phyloP scores from a whole-genome alignment of 2,797 vertebrate genomes.

The Serranus cabrilla region DNA sequence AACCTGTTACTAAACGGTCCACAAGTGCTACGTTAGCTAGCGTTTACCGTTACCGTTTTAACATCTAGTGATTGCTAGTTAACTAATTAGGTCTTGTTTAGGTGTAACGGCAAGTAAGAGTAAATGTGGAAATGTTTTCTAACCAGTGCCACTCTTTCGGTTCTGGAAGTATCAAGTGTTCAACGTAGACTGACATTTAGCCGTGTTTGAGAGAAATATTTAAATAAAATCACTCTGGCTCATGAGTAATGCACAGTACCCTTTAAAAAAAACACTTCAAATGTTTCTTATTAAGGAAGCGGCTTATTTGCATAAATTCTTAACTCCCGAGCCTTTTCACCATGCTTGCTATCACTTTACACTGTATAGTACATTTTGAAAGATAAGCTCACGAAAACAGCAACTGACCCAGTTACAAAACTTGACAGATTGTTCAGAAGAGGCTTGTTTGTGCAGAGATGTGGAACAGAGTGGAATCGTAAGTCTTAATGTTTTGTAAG shows the following conservation, averaged over 20 bases:
- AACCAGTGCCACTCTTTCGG: rapidly evolving
- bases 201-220: not conserved
- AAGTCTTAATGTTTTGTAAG: not conserved
- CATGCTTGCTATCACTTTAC: not conserved
- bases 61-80: slow-evolving; percentile 41
- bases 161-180: not conserved
- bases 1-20: slow-evolving; percentile 24
- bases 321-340: not conserved
- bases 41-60: slow-evolving; percentile 17
- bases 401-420: slow-evolving; percentile 46
- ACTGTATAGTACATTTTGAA: not conserved
- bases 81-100: slow-evolving; percentile 20
- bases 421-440: slow-evolving; percentile 16
- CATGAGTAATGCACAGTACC: not conserved
- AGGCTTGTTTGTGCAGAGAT: slow-evolving; percentile 1
- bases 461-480: not conserved
- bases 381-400: slow-evolving; percentile 21
- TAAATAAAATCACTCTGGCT: not conserved
- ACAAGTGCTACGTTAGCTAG: slow-evolving; percentile 60
- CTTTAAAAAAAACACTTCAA: too few species aligned
- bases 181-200: not conserved
- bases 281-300: not conserved
- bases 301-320: not conserved
- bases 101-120: not conserved
- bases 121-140: not conserved